Evolutionary conservation across 2,113 vertebrate genomes (phyloP), one percentile per base, ranked within the genome.

Genomic region (Amphilophus citrinellus): DNA sequence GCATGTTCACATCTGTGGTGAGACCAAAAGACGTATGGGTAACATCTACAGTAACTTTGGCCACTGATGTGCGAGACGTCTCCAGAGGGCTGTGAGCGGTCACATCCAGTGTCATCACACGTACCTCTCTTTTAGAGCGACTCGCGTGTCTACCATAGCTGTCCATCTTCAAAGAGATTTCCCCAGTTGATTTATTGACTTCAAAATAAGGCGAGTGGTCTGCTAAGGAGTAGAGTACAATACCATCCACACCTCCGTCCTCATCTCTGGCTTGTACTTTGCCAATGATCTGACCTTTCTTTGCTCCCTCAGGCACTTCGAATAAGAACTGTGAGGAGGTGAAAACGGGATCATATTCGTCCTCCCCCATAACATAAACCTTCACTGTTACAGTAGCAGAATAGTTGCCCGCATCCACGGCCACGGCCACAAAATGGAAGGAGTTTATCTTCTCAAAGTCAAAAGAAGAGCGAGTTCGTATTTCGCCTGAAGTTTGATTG

Each of bases 311-410:
- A 0, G 98, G 97, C 73, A 99, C 97, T 88, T 98, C 95, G 0
- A 99, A 98, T 85, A 92, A 96, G 87, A 98, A 97, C 85, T 96
- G 90, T 0, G 96, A 94, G 61, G 97, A 96, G 61, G 97, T 95
- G 88, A 99, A 99, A 27, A 98, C 95, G 0, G 98, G 98, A 61
- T 98, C 97, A 1, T 99, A 99, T 57, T 99, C 98, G 0, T 99
- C 98, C 87, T 99, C 98, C 1, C 98, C 98, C 0, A 96, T 98
- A 63, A 99, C 96, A 61, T 98, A 97, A 63, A 99, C 97, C 13
- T 96, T 96, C 78, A 99, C 97, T 0, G 98, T 97, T 86, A 97
- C 98, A 0, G 97, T 97, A 24, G 98, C 98, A 0, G 98, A 98
- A 87, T 97, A 97, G 8, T 99, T 99, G 32, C 98, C 98, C 0